phyloP scores from a whole-genome alignment of 2,797 vertebrate species.

The Phataginus tricuspis region DNA sequence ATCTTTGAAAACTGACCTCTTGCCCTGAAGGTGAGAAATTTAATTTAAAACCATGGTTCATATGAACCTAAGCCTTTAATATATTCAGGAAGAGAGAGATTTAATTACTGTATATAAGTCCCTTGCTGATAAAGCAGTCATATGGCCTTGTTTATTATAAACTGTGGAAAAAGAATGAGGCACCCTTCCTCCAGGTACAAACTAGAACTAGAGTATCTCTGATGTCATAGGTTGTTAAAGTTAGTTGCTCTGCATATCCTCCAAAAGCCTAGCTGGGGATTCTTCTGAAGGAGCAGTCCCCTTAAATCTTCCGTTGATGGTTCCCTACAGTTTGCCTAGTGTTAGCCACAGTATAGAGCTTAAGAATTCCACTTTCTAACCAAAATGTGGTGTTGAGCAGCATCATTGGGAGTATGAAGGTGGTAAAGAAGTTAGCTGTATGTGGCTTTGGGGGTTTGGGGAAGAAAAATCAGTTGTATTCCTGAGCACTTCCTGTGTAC shows the following conservation, averaged over 20 bases:
- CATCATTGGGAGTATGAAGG: neutral
- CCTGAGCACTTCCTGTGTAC: neutral
- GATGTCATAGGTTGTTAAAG: neutral
- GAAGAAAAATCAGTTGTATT: neutral
- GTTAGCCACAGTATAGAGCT: neutral
- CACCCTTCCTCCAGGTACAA: neutral
- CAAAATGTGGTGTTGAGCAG: neutral
- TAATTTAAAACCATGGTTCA: conserved; percentile 13
- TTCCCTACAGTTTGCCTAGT: neutral
- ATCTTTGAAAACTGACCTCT: conserved; percentile 25
- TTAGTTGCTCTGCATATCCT: neutral
- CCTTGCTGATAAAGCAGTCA: neutral
- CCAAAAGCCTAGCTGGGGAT: neutral
- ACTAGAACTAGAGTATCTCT: neutral
- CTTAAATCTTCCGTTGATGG: neutral
- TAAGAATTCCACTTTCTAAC: neutral
- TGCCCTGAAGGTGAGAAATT: neutral
- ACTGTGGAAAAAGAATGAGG: neutral
- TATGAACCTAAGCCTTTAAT: neutral
- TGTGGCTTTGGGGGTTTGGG: neutral
- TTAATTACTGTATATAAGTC: neutral
- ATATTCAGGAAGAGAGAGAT: neutral
- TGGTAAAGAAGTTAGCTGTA: neutral
- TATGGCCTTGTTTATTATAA: neutral
- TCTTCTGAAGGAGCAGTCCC: neutral